phyloP scores from a whole-genome alignment of 2,888 invertebrate genomes.

The Nomada hirtipes region DNA sequence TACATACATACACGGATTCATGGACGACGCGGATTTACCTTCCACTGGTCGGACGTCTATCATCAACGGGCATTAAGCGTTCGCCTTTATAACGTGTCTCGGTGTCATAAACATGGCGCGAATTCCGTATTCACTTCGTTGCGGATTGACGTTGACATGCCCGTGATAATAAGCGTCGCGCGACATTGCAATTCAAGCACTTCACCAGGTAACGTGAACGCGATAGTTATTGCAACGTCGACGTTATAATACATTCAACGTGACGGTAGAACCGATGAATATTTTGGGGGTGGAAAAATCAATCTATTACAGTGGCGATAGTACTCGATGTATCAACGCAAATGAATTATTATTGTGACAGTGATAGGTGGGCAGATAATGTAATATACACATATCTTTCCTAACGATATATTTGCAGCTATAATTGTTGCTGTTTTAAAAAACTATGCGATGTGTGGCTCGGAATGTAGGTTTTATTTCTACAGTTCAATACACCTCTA shows the following conservation, averaged over 20 bases:
- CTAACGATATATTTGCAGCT: not conserved
- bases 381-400: not conserved
- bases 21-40: constrained; percentile 13
- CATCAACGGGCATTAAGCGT: constrained; percentile 24
- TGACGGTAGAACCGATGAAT: no score
- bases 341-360: not conserved
- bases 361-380: not conserved
- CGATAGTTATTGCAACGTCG: not conserved
- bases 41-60: constrained; percentile 3
- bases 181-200: not conserved
- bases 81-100: not conserved
- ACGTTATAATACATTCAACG: not conserved
- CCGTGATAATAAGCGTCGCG: not conserved
- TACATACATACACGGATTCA: constrained; percentile 34
- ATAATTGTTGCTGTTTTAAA: not conserved
- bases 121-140: not conserved
- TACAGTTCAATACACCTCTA: not conserved
- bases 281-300: no score
- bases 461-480: not conserved
- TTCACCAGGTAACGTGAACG: not conserved
- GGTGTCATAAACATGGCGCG: constrained; percentile 7
- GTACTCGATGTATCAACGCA: no score
- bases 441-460: not conserved
- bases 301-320: no score
- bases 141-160: not conserved